Base-by-base conservation (phyloP, 2,888 invertebrate species). In the Exocentrus adspersus region DNA sequence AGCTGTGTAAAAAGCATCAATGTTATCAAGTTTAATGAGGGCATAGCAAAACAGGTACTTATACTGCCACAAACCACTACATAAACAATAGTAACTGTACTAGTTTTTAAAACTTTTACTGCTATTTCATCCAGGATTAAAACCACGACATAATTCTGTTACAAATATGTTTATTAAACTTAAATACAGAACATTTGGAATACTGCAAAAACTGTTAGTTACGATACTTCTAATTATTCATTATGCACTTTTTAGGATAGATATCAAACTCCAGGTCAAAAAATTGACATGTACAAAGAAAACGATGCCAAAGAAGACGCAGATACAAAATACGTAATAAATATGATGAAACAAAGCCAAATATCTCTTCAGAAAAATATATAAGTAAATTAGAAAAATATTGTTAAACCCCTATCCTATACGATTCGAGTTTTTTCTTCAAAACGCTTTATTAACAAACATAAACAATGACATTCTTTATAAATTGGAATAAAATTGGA, bases 291-390 rank as follows among this genome's bases (percentile, higher is more conserved):
- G 28, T 76, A 76, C 54, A 67, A 72, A 41, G 75, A 75, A 7
- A 70, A 74, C 45, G 77, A 75, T 46, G 72, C 72, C 52, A 72
- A 74, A 21, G 83, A 83, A 71, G 77, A 77, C 16, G 69, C 71
- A 59, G 83, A 83, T 64, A 82, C 82, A 9, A 69, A 74, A 54
- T 83, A 82, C 68, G 81, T 82, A 2, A 59, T 81, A n/a, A 73
- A 79, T 37, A 79, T 80, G 48, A 77, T 82, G 78, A 72, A 70
- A 21, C 68, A 73, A 60, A 83, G 81, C 70, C 77, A 78, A 70
- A 64, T 74, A 62, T 75, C 76, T 12, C 60, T 70, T 48, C 65
- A 65, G 30, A 32, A 32, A 19, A 62, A 65, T 9, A 56, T 30
- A 60, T 45, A 54, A 53, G 21, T 32, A 51, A 41, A 54, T 53